Evolutionary conservation across 2,113 vertebrate species (phyloP), one percentile per base, ranked within the genome.

Genomic region (Sinocyclocheilus maitianheensis): DNA sequence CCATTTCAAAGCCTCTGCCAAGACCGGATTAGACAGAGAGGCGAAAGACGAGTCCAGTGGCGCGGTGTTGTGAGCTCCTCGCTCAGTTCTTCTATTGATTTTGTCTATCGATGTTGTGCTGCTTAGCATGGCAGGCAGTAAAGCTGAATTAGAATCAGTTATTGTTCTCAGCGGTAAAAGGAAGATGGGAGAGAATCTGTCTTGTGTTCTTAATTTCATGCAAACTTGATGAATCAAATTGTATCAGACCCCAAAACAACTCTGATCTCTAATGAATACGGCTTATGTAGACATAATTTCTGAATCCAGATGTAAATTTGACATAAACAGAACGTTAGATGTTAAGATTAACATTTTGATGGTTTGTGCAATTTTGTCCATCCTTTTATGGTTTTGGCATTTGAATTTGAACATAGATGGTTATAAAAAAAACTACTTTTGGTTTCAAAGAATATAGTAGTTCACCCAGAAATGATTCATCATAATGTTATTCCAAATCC

Each of bases 1-100:
- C 34, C 51, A 24, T 83, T 83, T 83, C 65, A 83, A 71, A 72
- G 51, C 46, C 43, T 82, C 63, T 69, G 63, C 63, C 62, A 46
- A 67, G 13, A 51, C 12, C 22, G 10, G 65, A 43, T 34, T 51
- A 85, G 43, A 48, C 30, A 37, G 18, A 51, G 55, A n/a, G 62
- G 26, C 3, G 46, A 53, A 60, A 84, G 81, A 60, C 7, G 51
- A 84, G 51, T 84, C 26, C 51, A n/a, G 53, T 62, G 8, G 77
- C 48, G 34, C 4, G 24, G n/a, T 4, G 18, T 69, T 67, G 24
- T 82, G 63, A 69, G 63, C 46, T 77, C 48, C 18, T 82, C 3
- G 0, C 43, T 69, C 43, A 53, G 24, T 71, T 71, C 63, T 82
- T 46, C 5, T 69, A 71, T 65, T 81, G 79, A 81, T 76, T 81